phyloP scores from a whole-genome alignment of 2,113 vertebrate species.

The Tupaia tana region DNA sequence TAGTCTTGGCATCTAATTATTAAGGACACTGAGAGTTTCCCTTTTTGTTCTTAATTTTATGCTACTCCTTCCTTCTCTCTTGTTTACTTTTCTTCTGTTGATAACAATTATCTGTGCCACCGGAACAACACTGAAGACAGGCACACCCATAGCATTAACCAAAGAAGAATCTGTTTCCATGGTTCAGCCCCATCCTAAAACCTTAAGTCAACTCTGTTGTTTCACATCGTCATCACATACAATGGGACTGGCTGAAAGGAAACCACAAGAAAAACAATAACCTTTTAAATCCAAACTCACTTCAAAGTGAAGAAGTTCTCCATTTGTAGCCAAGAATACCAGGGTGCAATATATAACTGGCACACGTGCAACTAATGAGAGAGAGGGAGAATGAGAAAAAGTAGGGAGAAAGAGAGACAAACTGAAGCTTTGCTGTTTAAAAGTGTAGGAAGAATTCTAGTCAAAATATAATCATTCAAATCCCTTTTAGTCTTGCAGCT shows the following conservation, averaged over 20 bases:
- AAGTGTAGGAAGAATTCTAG: constrained; percentile 61
- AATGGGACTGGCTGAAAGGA: constrained; percentile 68
- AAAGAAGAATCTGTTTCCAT: background rate
- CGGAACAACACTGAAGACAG: background rate
- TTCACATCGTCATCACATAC: constrained; percentile 44
- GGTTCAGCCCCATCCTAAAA: constrained; percentile 2
- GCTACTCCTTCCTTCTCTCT: constrained; percentile 26
- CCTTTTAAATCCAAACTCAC: constrained; percentile 67
- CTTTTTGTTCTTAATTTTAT: constrained; percentile 53
- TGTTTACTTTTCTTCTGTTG: constrained; percentile 40
- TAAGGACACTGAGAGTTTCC: background rate
- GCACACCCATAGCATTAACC: background rate
- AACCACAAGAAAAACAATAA: constrained; percentile 74
- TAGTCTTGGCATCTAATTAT: constrained; percentile 29
- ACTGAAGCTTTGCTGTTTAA: constrained; percentile 52
- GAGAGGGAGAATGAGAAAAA: background rate
- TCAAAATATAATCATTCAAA: constrained; percentile 64
- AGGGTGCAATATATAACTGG: constrained; percentile 13
- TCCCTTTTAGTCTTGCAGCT: constrained; percentile 76
- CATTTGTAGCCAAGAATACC: constrained; percentile 34
- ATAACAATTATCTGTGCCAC: constrained; percentile 6
- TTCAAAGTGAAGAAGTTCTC: constrained; percentile 73
- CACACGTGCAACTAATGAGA: background rate
- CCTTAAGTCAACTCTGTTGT: constrained; percentile 51
- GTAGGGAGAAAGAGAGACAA: background rate